Evolutionary conservation across 2,113 vertebrate genomes (phyloP), one percentile per base, ranked within the genome.

Genomic region (Trematomus loennbergii): DNA sequence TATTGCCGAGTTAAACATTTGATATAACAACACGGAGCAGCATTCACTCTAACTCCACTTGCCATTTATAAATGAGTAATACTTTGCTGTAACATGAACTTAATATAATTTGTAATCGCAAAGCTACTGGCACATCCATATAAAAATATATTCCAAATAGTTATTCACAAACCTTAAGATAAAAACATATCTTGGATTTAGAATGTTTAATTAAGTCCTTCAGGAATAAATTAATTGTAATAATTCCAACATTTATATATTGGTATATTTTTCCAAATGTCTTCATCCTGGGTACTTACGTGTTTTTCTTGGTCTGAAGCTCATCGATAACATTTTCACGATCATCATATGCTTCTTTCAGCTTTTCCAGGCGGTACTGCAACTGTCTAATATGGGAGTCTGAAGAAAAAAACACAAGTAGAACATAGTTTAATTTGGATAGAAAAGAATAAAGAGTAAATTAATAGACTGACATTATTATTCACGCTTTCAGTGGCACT

Each of bases 341-440:
- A 25, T 93, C 94, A 72, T 93, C 90, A 0, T 90, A 94, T 12
- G 97, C 94, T 72, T 94, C 90, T 72, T 96, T 75, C 22, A 98
- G 61, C 75, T 95, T 96, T 54, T 97, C 95, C 0, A 97, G 91
- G 5, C 90, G 92, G 57, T 97, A 95, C 86, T 98, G 96, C 92
- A 98, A 88, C 84, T 95, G 73, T 36, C 87, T 93, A 54, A 97
- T 94, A 55, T 94, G 94, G 0, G 95, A 94, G n/a, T n/a, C n/a
- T n/a, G n/a, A n/a, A n/a, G n/a, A n/a, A n/a, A 40, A 73, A 0
- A 20, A 67, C 46, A 15, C 4, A 18, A 46, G 12, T 59, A 25
- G 1, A 70, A 4, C 3, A 22, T 9, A 54, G 13, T 50, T 72
- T 57, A 7, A 78, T 3, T 40, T 40, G 1, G 55, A 52, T 3